These are phyloP conservation scores for Nicator chloris DNA, from an alignment of 2,113 vertebrate genomes.

Conservation along the genomic window DNA sequence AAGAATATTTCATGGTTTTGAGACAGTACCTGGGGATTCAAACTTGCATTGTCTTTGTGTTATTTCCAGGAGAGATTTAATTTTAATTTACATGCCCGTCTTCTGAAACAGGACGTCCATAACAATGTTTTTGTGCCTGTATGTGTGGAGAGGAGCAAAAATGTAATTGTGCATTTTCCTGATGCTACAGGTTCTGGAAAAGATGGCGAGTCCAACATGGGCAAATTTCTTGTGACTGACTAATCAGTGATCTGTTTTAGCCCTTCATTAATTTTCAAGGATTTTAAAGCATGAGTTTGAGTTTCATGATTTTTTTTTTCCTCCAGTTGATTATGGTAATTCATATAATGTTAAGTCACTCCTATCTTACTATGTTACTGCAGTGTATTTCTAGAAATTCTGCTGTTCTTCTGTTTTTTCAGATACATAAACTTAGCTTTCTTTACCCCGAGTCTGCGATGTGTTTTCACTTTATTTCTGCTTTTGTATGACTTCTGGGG, in stretches of 20 bases:
- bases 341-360: fast-evolving
- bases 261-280: background rate
- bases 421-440: background rate
- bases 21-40: background rate
- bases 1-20: background rate
- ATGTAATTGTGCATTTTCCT: background rate
- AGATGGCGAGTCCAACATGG: background rate
- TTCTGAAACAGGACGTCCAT: background rate
- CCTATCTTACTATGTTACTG: background rate
- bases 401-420: background rate
- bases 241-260: background rate
- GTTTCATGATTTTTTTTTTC: background rate
- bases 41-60: background rate
- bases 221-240: background rate
- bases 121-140: background rate
- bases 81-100: background rate
- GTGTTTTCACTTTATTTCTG: background rate
- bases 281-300: background rate
- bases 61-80: background rate
- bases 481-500: background rate
- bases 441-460: background rate
- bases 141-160: background rate
- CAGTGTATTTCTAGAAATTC: background rate
- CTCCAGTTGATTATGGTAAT: background rate
- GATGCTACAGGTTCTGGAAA: background rate